Evolutionary conservation across 2,888 invertebrate genomes (phyloP).

Genomic region (Crocallis elinguaria): DNA sequence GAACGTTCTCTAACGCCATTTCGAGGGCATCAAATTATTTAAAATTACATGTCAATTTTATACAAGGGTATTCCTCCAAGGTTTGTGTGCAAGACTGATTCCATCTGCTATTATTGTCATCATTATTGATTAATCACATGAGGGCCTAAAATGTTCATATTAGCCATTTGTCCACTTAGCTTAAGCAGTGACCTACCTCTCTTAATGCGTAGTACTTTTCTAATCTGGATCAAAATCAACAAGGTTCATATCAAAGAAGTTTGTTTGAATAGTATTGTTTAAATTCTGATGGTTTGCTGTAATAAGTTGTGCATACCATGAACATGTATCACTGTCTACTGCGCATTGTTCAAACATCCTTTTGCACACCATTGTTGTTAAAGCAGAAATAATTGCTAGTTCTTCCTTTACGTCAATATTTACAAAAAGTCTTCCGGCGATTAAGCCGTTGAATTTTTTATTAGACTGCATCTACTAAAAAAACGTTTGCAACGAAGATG

Average conservation of each 20-base stretch:
- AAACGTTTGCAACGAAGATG: slow-evolving; percentile 23
- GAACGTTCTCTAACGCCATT: neutral
- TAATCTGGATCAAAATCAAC: no score
- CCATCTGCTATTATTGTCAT: neutral
- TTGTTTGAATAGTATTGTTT: neutral
- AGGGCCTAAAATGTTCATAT: no score
- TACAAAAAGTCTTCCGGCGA: slow-evolving; percentile 33
- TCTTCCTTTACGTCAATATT: slow-evolving; percentile 23
- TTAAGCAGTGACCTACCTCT: neutral
- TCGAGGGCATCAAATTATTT: slow-evolving; percentile 2
- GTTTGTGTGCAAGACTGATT: neutral
- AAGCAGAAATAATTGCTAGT: slow-evolving; percentile 4
- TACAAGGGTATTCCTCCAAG: neutral
- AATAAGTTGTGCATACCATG: neutral
- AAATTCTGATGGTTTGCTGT: neutral
- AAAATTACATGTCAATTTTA: slow-evolving; percentile 2
- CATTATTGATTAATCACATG: neutral
- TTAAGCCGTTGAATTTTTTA: slow-evolving; percentile 26
- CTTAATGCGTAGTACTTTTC: neutral
- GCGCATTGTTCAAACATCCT: slow-evolving; percentile 1
- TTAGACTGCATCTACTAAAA: slow-evolving; percentile 16
- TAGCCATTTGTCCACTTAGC: neutral
- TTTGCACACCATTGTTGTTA: slow-evolving; percentile 18
- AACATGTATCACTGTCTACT: neutral
- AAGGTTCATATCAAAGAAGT: no score